Evolutionary conservation across 37 sponge, comb jelly and placozoan genomes (phyloP), one percentile per base, ranked within the genome.

Genomic region (Spongilla lacustris): DNA sequence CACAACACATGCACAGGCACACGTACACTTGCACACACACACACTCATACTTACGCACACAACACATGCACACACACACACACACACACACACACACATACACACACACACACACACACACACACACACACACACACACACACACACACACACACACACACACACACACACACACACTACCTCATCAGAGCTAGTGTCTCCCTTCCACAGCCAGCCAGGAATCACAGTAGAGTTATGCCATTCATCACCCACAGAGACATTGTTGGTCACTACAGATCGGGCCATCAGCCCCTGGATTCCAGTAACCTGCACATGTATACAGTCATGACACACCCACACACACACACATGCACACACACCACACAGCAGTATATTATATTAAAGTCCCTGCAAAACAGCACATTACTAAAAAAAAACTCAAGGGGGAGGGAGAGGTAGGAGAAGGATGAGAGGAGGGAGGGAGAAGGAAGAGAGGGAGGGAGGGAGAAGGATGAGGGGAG

Each of bases 151-250:
- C 29, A 73, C 83, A 83, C 50, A 24, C 8, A 4, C n/a, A 29
- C 75, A 74, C 75, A 34, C n/a, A 31, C 2, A n/a, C n/a, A 2
- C 38, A 74, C 50, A 75, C 58, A 1, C 58, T n/a, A 94, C 94
- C 84, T 91, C 91, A 73, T 91, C 91, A 31, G 95, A 91, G 81
- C 91, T 88, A n/a, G 95, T 91, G 83, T 91, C 95, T 73, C 95
- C 95, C 68, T 88, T 91, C 95, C 95, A 94, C 38, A 69, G 69
- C 95, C 95, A 94, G 48, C 83, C 91, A 13, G 86, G 89, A 3
- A 70, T 21, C 1, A 78, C 38, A 36, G 76, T 68, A 13, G 91
- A 91, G 75, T 84, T 81, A 77, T 94, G 86, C 95, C 95, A 94
- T 0, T 80, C 81, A 32, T 30, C 80, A 12, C 76, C 86, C 19